Percentiles rank a stretch among this genome's conserved stretches.
phyloP scores from a whole-genome alignment of 2,888 invertebrate genomes.

The Sepioteuthis lessoniana region DNA sequence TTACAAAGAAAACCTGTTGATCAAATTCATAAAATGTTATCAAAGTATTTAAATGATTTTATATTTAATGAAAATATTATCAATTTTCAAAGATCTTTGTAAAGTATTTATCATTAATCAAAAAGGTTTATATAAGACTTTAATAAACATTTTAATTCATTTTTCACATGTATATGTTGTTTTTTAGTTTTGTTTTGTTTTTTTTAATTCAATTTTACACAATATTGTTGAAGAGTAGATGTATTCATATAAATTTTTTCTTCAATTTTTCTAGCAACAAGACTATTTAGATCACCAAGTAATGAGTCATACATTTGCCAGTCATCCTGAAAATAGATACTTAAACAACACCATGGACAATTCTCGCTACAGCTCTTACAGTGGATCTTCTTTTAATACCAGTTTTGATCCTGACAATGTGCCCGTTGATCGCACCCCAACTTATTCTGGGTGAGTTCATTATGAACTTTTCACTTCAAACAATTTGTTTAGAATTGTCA shows the following conservation, averaged over 20 bases:
- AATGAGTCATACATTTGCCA: conserved; percentile 63
- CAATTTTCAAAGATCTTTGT: no score
- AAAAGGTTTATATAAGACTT: no score
- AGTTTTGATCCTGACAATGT: conserved; percentile 80
- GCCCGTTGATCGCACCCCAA: conserved; percentile 78
- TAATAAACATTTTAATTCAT: no score
- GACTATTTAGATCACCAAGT: conserved; percentile 71
- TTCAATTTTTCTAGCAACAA: conserved; percentile 53
- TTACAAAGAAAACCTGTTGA: no score
- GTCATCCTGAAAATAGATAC: conserved; percentile 60
- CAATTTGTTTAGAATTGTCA: no score
- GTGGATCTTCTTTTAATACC: conserved; percentile 72
- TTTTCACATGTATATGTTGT: no score
- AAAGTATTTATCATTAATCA: no score
- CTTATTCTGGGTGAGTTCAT: conserved; percentile 78
- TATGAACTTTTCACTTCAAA: neutral
- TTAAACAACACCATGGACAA: conserved; percentile 56
- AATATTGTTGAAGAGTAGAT: neutral
- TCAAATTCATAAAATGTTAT: no score
- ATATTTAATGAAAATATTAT: no score
- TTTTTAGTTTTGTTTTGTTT: no score
- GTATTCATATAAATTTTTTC: neutral
- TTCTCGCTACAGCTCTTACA: conserved; percentile 70
- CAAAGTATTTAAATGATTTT: no score
- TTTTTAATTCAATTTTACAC: no score